These are phyloP conservation scores for Heterotilapia buettikoferi DNA, from an alignment of 2,113 vertebrate species.

Conservation along the genomic window DNA sequence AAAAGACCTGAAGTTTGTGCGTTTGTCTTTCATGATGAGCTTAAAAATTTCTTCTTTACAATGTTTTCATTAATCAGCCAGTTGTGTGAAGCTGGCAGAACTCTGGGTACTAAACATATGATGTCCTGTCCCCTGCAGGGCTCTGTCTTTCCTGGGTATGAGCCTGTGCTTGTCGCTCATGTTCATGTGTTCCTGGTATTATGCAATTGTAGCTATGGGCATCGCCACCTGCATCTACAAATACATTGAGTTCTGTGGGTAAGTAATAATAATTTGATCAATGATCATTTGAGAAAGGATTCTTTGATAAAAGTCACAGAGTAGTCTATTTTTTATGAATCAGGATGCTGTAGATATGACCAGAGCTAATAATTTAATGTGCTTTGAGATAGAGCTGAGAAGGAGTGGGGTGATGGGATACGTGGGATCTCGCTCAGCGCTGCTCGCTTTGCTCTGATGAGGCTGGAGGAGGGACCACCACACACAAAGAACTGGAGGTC, in stretches of 20 bases:
- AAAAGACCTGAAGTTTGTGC: background rate
- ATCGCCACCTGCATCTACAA: constrained; percentile 98
- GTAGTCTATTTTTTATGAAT: background rate
- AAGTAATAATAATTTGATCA: constrained; percentile 45
- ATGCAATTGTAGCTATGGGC: constrained; percentile 92
- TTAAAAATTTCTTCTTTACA: background rate
- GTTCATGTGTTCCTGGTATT: constrained; percentile 99
- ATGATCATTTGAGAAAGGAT: background rate
- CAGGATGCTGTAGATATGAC: background rate
- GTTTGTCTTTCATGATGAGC: background rate
- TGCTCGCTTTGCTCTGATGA: constrained; percentile 88
- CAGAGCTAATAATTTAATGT: background rate
- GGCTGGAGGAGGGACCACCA: constrained; percentile 91
- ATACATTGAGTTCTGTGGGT: constrained; percentile 97
- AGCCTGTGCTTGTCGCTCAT: constrained; percentile 94
- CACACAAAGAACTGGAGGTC: constrained; percentile 99
- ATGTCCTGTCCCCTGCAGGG: constrained; percentile 74
- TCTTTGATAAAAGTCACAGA: background rate
- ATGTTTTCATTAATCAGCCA: background rate
- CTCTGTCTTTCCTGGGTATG: constrained; percentile 97
- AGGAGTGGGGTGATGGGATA: constrained; percentile 98
- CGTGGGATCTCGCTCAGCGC: constrained; percentile 95
- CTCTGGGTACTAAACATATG: background rate
- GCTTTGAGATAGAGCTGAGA: constrained; percentile 83
- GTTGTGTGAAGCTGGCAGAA: background rate